These are phyloP conservation scores for Nerophis ophidion DNA, from an alignment of 2,113 vertebrate genomes.

Conservation along the genomic window DNA sequence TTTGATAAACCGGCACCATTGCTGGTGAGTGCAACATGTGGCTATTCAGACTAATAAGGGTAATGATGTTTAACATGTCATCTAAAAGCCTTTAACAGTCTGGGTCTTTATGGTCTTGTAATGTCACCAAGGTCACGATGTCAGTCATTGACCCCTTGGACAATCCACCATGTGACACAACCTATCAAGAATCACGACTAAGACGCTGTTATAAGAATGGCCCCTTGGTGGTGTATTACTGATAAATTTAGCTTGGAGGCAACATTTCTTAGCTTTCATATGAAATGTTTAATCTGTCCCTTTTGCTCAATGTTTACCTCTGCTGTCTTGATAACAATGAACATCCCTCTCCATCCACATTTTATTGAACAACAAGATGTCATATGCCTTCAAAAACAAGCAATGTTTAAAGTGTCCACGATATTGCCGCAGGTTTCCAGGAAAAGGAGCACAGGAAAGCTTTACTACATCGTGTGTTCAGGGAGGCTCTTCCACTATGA, in stretches of 20 bases:
- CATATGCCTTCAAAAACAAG: not conserved
- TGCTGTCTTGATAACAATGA: not conserved
- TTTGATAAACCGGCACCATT: constrained; percentile 18
- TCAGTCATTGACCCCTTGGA: too few relatives aligned
- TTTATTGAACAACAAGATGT: not conserved
- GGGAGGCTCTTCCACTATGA: not conserved
- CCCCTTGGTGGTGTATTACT: not conserved
- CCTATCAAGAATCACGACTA: too few relatives aligned
- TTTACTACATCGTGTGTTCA: not conserved
- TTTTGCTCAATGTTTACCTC: not conserved
- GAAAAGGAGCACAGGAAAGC: not conserved
- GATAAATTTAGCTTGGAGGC: not conserved
- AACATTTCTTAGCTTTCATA: not conserved
- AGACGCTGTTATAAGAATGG: not conserved
- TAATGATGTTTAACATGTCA: not conserved
- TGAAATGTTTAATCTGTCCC: not conserved
- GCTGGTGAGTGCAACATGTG: not conserved
- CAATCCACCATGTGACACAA: too few relatives aligned
- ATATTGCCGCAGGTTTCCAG: not conserved
- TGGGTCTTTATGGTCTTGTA: not conserved
- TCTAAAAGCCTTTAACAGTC: not conserved
- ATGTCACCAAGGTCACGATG: not conserved
- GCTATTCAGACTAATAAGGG: not conserved
- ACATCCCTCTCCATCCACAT: not conserved
- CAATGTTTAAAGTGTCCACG: not conserved